Conservation (phyloP, 2,113 vertebrate species). For the Cardinalis cardinalis region DNA sequence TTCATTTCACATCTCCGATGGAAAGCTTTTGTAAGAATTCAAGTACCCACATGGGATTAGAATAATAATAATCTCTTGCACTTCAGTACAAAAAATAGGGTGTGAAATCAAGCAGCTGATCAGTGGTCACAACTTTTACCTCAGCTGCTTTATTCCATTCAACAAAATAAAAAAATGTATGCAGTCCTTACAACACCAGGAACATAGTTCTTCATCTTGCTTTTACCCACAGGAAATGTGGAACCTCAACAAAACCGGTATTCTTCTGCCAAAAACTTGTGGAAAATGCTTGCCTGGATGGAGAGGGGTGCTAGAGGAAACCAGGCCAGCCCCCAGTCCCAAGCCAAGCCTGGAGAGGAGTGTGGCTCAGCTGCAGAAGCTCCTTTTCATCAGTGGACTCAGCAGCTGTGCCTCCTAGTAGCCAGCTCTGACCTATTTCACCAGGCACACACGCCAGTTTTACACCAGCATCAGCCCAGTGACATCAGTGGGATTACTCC, state of each 20-base stretch:
- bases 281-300: neutral
- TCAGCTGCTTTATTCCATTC: neutral
- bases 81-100: neutral
- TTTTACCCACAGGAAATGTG: neutral
- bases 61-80: neutral
- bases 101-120: conserved; percentile 8
- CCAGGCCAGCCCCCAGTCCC: accelerated
- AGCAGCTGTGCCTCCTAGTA: neutral
- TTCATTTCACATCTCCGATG: neutral
- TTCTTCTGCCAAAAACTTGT: neutral
- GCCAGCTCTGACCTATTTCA: conserved; percentile 9
- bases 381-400: neutral
- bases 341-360: neutral
- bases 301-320: neutral
- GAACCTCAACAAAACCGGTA: neutral
- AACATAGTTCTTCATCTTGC: neutral
- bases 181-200: neutral
- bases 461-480: neutral
- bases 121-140: neutral
- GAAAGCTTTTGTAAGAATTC: neutral
- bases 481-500: conserved; percentile 1
- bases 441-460: neutral
- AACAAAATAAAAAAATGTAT: neutral
- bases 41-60: neutral
- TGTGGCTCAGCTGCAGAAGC: neutral